Conservation (phyloP, 2,888 invertebrate species). For the Meghimatium bilineatum region DNA sequence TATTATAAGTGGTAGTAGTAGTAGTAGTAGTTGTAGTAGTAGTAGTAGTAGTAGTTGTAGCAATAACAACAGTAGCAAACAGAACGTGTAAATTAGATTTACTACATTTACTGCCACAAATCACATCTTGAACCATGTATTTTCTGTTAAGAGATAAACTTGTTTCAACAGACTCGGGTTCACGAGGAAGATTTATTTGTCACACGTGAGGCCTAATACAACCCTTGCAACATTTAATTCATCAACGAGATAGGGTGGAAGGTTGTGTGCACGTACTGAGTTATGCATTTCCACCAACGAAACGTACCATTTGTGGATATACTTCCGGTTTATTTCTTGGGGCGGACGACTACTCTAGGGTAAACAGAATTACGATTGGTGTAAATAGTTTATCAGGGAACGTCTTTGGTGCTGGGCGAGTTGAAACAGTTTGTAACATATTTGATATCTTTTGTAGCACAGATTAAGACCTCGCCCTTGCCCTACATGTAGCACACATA, state of each 20-base stretch:
- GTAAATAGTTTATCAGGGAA: constrained; percentile 41
- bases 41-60: no score
- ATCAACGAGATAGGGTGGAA: no score
- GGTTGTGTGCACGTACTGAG: background rate
- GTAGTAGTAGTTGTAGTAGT: no score
- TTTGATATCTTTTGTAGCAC: background rate
- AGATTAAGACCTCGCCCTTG: no score
- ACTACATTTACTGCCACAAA: no score
- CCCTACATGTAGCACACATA: no score
- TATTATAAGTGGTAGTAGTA: no score
- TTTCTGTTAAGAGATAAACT: background rate
- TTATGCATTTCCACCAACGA: background rate
- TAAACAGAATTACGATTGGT: constrained; percentile 42
- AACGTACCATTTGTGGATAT: background rate
- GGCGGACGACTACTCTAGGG: constrained; percentile 7
- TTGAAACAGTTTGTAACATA: background rate
- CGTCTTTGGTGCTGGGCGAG: constrained; percentile 18
- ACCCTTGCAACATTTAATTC: background rate
- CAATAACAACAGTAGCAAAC: no score
- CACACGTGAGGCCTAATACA: background rate
- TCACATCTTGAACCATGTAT: background rate
- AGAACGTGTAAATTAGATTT: no score
- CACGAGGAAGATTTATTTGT: constrained; percentile 16
- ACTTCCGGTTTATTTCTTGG: constrained; percentile 31
- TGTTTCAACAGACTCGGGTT: background rate